Conservation (phyloP, 1,140 invertebrate genomes). For the Ylistrum balloti region DNA sequence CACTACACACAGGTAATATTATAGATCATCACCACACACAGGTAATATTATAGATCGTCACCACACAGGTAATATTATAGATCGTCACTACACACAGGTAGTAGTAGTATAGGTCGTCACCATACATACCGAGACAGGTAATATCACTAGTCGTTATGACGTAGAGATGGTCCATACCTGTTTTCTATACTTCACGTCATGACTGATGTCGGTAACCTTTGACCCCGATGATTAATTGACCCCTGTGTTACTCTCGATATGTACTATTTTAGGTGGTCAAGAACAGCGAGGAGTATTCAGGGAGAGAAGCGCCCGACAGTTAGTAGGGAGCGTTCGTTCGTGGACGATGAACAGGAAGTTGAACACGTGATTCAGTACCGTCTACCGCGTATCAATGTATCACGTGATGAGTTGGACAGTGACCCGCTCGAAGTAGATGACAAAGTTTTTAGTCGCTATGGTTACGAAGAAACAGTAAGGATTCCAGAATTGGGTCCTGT, state of each 20-base stretch:
- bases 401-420: conserved; percentile 47
- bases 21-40: too few relatives aligned
- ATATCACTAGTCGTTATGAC: too few relatives aligned
- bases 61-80: too few relatives aligned
- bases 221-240: background rate
- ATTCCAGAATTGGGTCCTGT: conserved; percentile 65
- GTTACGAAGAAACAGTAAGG: conserved; percentile 66
- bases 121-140: too few relatives aligned
- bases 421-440: conserved; percentile 48
- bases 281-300: conserved; percentile 56
- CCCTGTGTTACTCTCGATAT: too few relatives aligned
- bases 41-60: too few relatives aligned
- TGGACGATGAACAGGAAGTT: conserved; percentile 47
- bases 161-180: too few relatives aligned
- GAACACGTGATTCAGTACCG: conserved; percentile 60
- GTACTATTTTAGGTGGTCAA: conserved; percentile 60
- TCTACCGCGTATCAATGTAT: conserved; percentile 62
- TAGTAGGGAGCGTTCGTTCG: conserved; percentile 50
- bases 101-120: too few relatives aligned
- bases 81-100: too few relatives aligned
- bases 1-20: too few relatives aligned
- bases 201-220: background rate
- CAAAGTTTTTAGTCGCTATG: conserved; percentile 65
- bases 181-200: too few relatives aligned
- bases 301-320: conserved; percentile 30